A percentile compares a stretch with the other conserved stretches of the same genome.
phyloP scores from a whole-genome alignment of 2,113 vertebrate species.

The Ornithorhynchus anatinus region DNA sequence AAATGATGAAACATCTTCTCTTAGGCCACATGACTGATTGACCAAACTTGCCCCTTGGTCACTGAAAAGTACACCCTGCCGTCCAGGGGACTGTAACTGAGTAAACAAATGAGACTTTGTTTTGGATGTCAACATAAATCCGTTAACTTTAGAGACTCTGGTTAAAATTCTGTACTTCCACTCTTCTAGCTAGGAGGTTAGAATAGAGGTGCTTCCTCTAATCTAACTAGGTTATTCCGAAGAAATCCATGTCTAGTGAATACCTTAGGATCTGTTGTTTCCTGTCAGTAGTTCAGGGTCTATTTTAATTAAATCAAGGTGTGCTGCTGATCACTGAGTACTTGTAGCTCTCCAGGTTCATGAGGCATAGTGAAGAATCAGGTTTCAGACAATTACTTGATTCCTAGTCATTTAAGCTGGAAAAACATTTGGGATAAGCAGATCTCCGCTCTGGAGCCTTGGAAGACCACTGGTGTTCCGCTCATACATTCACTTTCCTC shows the following conservation, averaged over 20 bases:
- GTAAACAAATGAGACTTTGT: neutral
- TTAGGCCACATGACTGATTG: no score
- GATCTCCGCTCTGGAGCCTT: neutral
- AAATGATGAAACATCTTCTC: no score
- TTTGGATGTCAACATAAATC: no score
- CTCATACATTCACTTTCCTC: no score
- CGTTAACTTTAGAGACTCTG: no score
- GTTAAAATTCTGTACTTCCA: neutral
- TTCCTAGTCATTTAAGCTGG: neutral
- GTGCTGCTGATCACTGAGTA: neutral
- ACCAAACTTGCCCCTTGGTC: no score
- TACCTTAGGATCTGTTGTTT: neutral
- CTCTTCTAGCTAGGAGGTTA: neutral
- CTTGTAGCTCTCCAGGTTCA: neutral
- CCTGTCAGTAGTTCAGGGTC: neutral
- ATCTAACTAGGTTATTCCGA: fast-evolving
- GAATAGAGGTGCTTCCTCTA: neutral
- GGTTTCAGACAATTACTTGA: neutral
- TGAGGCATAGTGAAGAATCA: neutral
- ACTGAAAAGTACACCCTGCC: no score
- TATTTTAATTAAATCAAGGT: neutral
- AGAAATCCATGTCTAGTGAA: neutral
- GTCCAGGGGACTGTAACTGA: neutral
- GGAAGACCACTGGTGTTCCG: neutral
- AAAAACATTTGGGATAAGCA: neutral